Percentiles rank a stretch among this genome's conserved stretches.
Conservation (phyloP, 1,140 invertebrate genomes). For the Aphelenchoides besseyi region DNA sequence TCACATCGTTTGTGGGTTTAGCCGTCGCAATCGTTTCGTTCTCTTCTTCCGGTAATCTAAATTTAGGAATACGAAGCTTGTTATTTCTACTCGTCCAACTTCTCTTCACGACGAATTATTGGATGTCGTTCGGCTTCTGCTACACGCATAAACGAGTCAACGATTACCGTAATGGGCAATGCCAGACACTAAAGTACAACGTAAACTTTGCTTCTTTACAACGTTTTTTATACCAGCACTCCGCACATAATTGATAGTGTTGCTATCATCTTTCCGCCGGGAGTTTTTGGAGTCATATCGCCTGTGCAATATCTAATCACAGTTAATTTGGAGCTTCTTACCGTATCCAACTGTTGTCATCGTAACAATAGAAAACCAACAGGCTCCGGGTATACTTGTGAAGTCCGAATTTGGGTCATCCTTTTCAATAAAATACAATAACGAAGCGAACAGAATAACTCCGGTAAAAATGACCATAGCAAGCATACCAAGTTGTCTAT, state of each 20-base stretch:
- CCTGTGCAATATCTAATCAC: slow-evolving; percentile 22
- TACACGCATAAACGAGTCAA: slow-evolving; percentile 35
- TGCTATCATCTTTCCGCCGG: slow-evolving; percentile 53
- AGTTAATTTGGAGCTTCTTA: neutral
- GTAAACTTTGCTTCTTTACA: too few relatives aligned
- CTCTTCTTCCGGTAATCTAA: too few relatives aligned
- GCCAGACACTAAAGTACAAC: slow-evolving; percentile 39
- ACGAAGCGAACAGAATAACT: slow-evolving; percentile 59
- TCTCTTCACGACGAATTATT: neutral
- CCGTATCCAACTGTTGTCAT: slow-evolving; percentile 55
- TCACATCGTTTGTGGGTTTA: too few relatives aligned
- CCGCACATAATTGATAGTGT: slow-evolving; percentile 56
- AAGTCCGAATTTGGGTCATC: slow-evolving; percentile 56
- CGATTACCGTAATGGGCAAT: slow-evolving; percentile 62
- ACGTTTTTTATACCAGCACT: slow-evolving; percentile 56
- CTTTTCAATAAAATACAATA: slow-evolving; percentile 61
- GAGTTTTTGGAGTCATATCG: neutral
- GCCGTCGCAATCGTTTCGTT: too few relatives aligned
- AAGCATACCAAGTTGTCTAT: slow-evolving; percentile 56
- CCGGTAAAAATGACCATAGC: slow-evolving; percentile 55
- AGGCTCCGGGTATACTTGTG: slow-evolving; percentile 60
- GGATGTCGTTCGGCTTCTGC: slow-evolving; percentile 42
- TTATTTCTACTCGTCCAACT: too few relatives aligned
- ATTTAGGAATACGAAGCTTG: too few relatives aligned
- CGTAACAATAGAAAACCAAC: slow-evolving; percentile 59